Evolutionary conservation across 2,888 invertebrate species (phyloP), one percentile per base, ranked within the genome.

Genomic region (Pandemis corylana): DNA sequence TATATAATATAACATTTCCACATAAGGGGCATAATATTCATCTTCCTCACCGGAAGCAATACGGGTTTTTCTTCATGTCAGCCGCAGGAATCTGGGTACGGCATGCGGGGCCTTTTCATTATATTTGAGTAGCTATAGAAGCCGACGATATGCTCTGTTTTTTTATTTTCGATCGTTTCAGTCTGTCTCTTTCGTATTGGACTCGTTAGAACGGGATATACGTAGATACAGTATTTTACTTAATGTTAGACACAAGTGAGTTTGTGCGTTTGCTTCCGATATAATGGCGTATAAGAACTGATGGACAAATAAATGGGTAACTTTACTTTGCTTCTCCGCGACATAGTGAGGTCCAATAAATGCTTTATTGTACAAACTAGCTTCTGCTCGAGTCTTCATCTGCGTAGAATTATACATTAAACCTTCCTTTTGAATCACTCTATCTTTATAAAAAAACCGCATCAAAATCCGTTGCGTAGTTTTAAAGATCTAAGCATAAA

Each of bases 51-150:
- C 71, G 77, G 77, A 78, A 75, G 78, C 75, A 78, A 81, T 79
- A 79, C 77, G 77, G 79, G 77, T 76, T 77, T 78, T 80, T 79
- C 80, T 76, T 78, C 72, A 80, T 80, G 83, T 83, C 83, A 81
- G 76, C 75, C 65, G 62, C 82, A 83, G 79, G 71, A 36, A 53
- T 59, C 68, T 73, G 78, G 72, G 5, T 36, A 49, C 49, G 61
- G 74, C 49, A 2, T 6, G 49, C 6, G 7, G 20, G 51, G 51
- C 51, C 62, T 51, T 69, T 68, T 63, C 46, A 68, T 63, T 72
- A 53, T 15, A 68, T 68, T 44, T 28, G 15, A 42, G 56, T 59
- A 28, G 68, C 28, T 68, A 56, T 56, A 42, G 56, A 5, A 4
- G 59, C 10, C 12, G 9, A 10, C 28, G 20, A 28, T 4, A 20